phyloP scores from a whole-genome alignment of 2,888 invertebrate species.

The Orthosia incerta region DNA sequence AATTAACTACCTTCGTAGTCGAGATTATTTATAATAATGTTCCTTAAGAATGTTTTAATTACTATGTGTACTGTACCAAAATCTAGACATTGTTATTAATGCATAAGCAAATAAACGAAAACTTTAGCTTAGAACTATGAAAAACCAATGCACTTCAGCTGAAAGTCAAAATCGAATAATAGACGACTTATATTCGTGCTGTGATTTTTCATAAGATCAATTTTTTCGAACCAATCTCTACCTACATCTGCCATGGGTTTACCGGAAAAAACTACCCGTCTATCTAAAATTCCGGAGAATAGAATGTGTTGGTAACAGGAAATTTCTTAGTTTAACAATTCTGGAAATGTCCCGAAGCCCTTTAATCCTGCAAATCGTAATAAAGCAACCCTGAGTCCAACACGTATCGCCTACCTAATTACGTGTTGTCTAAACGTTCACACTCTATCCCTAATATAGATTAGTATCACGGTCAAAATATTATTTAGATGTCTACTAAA shows the following conservation, averaged over 20 bases:
- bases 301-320: not conserved
- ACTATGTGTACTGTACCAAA: not conserved
- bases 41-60: not conserved
- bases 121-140: not conserved
- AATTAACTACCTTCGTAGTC: constrained; percentile 6
- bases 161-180: too few species aligned
- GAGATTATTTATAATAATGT: not conserved
- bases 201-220: too few species aligned
- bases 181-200: too few species aligned
- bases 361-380: constrained; percentile 31
- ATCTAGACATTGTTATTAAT: not conserved
- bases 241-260: not conserved
- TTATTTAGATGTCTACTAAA: constrained; percentile 57
- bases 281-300: not conserved
- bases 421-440: constrained; percentile 62
- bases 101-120: not conserved
- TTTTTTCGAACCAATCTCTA: too few species aligned
- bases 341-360: constrained; percentile 13
- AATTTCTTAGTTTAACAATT: constrained; percentile 11
- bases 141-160: too few species aligned
- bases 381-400: constrained; percentile 68
- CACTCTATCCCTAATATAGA: constrained; percentile 66
- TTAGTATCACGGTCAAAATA: constrained; percentile 69
- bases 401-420: constrained; percentile 67
- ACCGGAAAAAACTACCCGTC: too few species aligned